These are phyloP conservation scores for Hydrochoerus hydrochaeris DNA, from an alignment of 2,113 vertebrate species.

Conservation along the genomic window DNA sequence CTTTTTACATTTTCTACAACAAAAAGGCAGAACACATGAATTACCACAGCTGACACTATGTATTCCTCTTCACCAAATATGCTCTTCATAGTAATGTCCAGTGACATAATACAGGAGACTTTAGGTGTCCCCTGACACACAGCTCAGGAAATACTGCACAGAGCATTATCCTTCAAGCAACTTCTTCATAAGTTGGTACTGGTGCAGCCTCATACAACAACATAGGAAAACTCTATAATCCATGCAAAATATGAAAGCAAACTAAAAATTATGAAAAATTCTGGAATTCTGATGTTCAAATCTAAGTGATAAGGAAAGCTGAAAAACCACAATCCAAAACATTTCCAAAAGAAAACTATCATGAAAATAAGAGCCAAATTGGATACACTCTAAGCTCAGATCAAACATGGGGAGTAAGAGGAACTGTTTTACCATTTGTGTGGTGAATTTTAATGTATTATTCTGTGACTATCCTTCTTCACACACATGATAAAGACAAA, in stretches of 20 bases:
- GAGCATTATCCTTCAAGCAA: neutral
- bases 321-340: neutral
- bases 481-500: neutral
- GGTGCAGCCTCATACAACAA: accelerated
- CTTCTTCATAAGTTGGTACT: neutral
- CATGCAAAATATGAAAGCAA: neutral
- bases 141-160: neutral
- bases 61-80: neutral
- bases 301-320: neutral
- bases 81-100: neutral
- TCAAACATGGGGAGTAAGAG: neutral
- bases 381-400: neutral
- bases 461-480: neutral
- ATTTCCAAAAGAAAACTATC: neutral
- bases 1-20: neutral
- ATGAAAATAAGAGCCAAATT: neutral
- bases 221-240: neutral
- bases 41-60: neutral
- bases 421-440: neutral
- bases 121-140: neutral
- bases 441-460: neutral
- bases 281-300: neutral
- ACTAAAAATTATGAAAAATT: neutral
- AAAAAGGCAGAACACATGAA: neutral
- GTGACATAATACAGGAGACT: neutral